Percentiles rank a stretch among this genome's conserved stretches.
phyloP scores from a whole-genome alignment of 2,113 vertebrate genomes.

The Pangasianodon hypophthalmus region DNA sequence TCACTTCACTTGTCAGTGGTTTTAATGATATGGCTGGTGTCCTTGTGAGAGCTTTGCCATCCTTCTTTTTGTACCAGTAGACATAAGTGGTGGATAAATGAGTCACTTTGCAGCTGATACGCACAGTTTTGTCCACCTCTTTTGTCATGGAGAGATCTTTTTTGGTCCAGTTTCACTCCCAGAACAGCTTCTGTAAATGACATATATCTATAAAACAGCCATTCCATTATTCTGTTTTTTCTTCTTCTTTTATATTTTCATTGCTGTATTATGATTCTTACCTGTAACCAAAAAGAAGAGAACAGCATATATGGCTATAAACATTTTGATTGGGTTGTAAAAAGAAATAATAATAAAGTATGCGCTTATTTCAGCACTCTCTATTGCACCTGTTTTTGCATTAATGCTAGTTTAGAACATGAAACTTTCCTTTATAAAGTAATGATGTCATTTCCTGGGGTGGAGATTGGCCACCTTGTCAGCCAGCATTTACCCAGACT shows the following conservation, averaged over 20 bases:
- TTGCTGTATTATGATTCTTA: background rate
- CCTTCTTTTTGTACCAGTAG: constrained; percentile 53
- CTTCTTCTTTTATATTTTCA: background rate
- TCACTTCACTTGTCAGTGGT: too few relatives aligned
- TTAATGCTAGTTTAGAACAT: background rate
- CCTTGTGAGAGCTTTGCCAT: constrained; percentile 23
- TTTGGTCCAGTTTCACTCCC: constrained; percentile 10
- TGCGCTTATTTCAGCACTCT: background rate
- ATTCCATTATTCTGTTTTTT: background rate
- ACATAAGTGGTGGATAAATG: background rate
- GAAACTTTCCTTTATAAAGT: background rate
- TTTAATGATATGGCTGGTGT: too few relatives aligned
- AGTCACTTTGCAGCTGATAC: constrained; percentile 37
- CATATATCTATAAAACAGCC: background rate
- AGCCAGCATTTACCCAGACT: too few relatives aligned
- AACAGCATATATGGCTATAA: background rate
- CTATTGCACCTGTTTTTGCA: background rate
- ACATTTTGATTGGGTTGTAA: background rate
- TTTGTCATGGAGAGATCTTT: background rate
- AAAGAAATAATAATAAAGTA: background rate
- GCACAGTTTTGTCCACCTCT: background rate
- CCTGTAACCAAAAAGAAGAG: constrained; percentile 16
- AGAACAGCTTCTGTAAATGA: background rate
- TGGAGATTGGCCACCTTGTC: background rate
- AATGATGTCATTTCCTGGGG: constrained; percentile 30